Conservation (phyloP, 2,888 invertebrate genomes). For the Chamaedrilus cognettii region DNA sequence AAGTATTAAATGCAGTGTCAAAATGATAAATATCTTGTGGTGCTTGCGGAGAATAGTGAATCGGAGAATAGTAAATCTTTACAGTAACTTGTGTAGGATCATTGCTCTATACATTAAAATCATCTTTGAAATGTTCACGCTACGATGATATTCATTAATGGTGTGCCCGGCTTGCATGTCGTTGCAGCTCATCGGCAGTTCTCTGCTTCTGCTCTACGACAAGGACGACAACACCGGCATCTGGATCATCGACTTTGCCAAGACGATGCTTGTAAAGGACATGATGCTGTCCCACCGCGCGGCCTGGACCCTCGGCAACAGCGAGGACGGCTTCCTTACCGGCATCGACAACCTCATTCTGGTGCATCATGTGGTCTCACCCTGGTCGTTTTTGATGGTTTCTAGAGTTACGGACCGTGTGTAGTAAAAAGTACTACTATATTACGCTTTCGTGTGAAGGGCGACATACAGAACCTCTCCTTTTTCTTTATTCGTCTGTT, state of each 20-base stretch:
- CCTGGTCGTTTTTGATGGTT: no score
- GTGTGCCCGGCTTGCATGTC: background rate
- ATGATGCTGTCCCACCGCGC: conserved; percentile 75
- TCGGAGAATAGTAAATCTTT: no score
- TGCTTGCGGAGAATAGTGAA: no score
- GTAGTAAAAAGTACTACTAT: no score
- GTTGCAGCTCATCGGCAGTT: conserved; percentile 66
- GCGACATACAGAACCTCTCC: no score
- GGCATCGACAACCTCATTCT: conserved; percentile 88
- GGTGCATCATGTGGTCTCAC: no score
- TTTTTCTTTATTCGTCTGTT: no score
- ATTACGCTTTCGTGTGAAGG: no score
- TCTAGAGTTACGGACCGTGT: no score
- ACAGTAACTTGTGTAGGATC: background rate
- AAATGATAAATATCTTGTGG: no score
- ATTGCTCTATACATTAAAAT: background rate
- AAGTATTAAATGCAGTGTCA: no score
- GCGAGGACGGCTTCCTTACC: conserved; percentile 91
- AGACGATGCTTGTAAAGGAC: conserved; percentile 71
- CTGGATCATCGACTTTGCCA: conserved; percentile 98
- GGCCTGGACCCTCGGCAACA: conserved; percentile 90
- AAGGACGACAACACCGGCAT: conserved; percentile 78
- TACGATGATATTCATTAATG: conserved; percentile 3
- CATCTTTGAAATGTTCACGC: background rate
- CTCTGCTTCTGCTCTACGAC: conserved; percentile 92